Percentiles rank a stretch among this genome's conserved stretches.
phyloP scores from a whole-genome alignment of 92 coral and sea anemone genomes.

The Blastomussa wellsi region DNA sequence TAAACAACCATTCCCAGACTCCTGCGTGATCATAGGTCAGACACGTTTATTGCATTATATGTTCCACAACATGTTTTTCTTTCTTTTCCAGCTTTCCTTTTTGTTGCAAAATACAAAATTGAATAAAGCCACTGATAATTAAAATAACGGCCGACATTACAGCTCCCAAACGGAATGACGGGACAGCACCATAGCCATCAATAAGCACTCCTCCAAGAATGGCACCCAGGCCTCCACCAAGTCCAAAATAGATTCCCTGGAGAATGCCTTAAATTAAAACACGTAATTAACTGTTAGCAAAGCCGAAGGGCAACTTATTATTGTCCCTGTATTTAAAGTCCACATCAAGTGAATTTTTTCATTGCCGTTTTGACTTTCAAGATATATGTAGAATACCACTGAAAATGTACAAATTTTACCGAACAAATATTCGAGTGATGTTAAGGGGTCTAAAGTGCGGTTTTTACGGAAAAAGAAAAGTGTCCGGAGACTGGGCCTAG shows the following conservation, averaged over 20 bases:
- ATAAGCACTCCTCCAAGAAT: constrained; percentile 80
- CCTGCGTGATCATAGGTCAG: neutral
- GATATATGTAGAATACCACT: too few relatives aligned
- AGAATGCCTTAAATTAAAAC: constrained; percentile 64
- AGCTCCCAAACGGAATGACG: constrained; percentile 73
- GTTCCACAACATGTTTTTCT: constrained; percentile 1
- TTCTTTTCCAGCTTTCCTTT: neutral
- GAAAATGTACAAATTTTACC: too few relatives aligned
- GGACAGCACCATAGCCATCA: constrained; percentile 77
- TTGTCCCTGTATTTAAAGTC: too few relatives aligned
- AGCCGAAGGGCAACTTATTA: too few relatives aligned
- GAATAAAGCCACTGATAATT: constrained; percentile 49
- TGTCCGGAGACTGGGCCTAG: too few relatives aligned
- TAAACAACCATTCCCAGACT: too few relatives aligned
- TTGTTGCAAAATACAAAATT: constrained; percentile 37
- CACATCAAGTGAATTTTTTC: too few relatives aligned
- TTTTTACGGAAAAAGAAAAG: too few relatives aligned
- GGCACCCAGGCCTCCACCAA: constrained; percentile 93
- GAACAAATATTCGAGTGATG: too few relatives aligned
- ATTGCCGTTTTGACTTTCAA: too few relatives aligned
- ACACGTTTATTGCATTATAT: neutral
- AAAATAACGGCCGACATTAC: constrained; percentile 52
- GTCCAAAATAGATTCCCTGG: constrained; percentile 93
- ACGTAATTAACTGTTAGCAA: neutral
- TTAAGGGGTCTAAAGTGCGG: too few relatives aligned